phyloP scores from a whole-genome alignment of 2,888 invertebrate species.

The Heteropelma amictum region DNA sequence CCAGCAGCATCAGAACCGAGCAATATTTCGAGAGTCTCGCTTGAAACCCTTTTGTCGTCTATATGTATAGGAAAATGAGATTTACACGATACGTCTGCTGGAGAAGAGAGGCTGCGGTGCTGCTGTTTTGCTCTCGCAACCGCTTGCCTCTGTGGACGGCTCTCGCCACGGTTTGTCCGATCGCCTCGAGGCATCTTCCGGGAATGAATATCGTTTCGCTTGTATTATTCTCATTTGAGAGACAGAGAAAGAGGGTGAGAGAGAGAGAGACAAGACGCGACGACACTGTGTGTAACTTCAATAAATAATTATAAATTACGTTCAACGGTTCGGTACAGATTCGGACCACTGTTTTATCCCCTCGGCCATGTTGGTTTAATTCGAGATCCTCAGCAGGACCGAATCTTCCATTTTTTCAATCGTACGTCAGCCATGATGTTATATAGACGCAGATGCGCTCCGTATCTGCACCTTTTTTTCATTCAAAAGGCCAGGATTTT shows the following conservation, averaged over 20 bases:
- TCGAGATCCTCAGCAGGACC: too few relatives aligned
- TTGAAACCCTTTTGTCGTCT: conserved; percentile 58
- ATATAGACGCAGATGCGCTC: too few relatives aligned
- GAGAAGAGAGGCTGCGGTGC: background rate
- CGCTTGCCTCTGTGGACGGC: conserved; percentile 16
- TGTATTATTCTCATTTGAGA: conserved; percentile 26
- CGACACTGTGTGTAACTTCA: conserved; percentile 20
- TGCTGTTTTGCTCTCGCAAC: background rate
- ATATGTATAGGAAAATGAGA: conserved; percentile 54
- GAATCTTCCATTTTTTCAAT: too few relatives aligned
- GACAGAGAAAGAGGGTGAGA: background rate
- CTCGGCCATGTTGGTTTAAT: conserved; percentile 35
- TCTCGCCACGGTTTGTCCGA: conserved; percentile 33
- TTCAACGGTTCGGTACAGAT: background rate
- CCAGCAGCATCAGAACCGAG: conserved; percentile 1
- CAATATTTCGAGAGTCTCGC: background rate
- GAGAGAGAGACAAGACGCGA: background rate
- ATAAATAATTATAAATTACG: conserved; percentile 51
- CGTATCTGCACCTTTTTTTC: too few relatives aligned
- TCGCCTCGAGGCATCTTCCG: conserved; percentile 56
- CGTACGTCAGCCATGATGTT: too few relatives aligned
- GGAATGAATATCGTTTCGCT: conserved; percentile 53
- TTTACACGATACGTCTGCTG: conserved; percentile 43
- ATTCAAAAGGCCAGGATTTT: too few relatives aligned
- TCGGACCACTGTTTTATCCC: background rate